Conservation (phyloP, 2,888 invertebrate genomes). For the Galerucella nymphaeae region DNA sequence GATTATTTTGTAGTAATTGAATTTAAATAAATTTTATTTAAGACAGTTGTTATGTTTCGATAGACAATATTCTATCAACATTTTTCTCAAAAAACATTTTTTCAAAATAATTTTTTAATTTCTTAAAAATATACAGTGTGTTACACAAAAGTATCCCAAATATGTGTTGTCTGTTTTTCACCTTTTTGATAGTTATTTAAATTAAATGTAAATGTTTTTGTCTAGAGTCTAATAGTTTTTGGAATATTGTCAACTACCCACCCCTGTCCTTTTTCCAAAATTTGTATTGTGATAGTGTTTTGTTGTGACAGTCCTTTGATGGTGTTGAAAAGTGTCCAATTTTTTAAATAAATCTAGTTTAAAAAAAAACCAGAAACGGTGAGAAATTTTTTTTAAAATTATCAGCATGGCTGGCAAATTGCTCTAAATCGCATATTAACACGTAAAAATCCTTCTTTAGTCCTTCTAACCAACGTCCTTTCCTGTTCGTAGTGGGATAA, state of each 20-base stretch:
- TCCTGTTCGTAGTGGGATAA: slow-evolving; percentile 75
- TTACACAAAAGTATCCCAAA: background rate
- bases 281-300: slow-evolving; percentile 31
- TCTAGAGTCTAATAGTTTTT: slow-evolving; percentile 43
- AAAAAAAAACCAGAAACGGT: slow-evolving; percentile 54
- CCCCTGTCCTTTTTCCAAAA: slow-evolving; percentile 36
- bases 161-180: slow-evolving; percentile 1
- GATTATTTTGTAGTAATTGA: slow-evolving; percentile 61
- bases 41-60: slow-evolving; percentile 46
- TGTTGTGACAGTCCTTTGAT: slow-evolving; percentile 29
- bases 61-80: slow-evolving; percentile 50
- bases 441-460: slow-evolving; percentile 48
- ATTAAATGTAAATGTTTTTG: slow-evolving; percentile 22
- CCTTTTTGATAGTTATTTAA: slow-evolving; percentile 1
- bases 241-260: slow-evolving; percentile 48
- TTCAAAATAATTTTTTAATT: too few relatives aligned
- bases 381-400: slow-evolving; percentile 59
- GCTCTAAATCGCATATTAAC: slow-evolving; percentile 54
- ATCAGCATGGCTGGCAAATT: slow-evolving; percentile 57
- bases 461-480: slow-evolving; percentile 57
- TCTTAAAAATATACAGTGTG: too few relatives aligned
- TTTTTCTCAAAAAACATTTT: slow-evolving; percentile 26
- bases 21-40: slow-evolving; percentile 53
- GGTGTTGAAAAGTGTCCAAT: slow-evolving; percentile 28
- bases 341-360: slow-evolving; percentile 13